Evolutionary conservation across 2,888 invertebrate genomes (phyloP).

Genomic region (Drosophila austrosaltans): DNA sequence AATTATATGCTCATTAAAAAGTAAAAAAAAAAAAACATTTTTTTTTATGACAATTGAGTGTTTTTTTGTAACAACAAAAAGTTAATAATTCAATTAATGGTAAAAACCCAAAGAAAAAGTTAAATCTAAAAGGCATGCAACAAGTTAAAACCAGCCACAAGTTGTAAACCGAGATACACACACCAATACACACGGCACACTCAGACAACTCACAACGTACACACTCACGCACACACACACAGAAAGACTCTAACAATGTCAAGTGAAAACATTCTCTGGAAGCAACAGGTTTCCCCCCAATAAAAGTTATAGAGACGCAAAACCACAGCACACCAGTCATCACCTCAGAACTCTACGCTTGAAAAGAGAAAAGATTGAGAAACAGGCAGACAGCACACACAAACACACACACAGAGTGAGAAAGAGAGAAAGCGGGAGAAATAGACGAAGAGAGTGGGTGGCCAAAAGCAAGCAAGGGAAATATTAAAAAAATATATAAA

Average conservation of each 20-base stretch:
- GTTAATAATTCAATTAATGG: constrained; percentile 45
- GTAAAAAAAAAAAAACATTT: constrained; percentile 32
- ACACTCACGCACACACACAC: constrained; percentile 38
- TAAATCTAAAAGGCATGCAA: constrained; percentile 63
- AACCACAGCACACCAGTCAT: constrained; percentile 36
- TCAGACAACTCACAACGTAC: constrained; percentile 37
- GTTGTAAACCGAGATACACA: constrained; percentile 70
- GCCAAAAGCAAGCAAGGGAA: constrained; percentile 24
- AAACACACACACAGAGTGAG: constrained; percentile 14
- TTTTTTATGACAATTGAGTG: constrained; percentile 46
- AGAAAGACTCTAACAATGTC: constrained; percentile 65
- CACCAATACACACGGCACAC: too few species aligned
- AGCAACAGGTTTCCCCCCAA: constrained; percentile 77
- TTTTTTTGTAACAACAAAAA: constrained; percentile 43
- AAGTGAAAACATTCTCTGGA: constrained; percentile 79
- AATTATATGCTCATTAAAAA: constrained; percentile 37
- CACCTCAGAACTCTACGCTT: constrained; percentile 59
- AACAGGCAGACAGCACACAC: neutral
- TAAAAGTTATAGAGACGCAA: constrained; percentile 62
- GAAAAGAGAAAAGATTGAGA: constrained; percentile 19
- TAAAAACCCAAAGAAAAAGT: constrained; percentile 37
- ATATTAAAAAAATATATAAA: constrained; percentile 46
- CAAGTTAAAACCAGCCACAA: constrained; percentile 69
- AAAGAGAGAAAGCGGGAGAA: constrained; percentile 30
- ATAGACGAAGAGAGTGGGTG: constrained; percentile 18